Evolutionary conservation across 2,888 invertebrate genomes (phyloP), one percentile per base, ranked within the genome.

Genomic region (Pyrochroa serraticornis): DNA sequence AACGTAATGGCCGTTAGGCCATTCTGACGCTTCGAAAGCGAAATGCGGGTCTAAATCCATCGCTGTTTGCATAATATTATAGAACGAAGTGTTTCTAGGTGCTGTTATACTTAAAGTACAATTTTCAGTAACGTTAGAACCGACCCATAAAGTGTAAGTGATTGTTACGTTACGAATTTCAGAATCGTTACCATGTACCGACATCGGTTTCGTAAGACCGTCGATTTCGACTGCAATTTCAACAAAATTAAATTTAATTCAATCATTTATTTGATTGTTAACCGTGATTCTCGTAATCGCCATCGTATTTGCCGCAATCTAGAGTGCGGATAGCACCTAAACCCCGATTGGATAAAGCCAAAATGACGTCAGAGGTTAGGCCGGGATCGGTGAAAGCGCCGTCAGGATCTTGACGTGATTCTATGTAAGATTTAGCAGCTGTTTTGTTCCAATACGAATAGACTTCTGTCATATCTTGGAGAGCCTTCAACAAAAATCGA

Each of bases 1-100:
- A 14, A 94, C 92, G 77, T 94, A 94, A 77, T 94, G 93, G 0
- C 94, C 94, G 75, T 93, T 94, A 1, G 94, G 93, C 94, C 94
- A 94, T 75, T 92, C 91, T 67, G 92, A 89, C 0, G 93, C 92
- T 64, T 81, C 80, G 72, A 79, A 82, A 50, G 78, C 74, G 66
- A 83, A 84, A 66, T 82, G 82, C 1, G 89, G 82, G 75, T 93
- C 92, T 70, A 88, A 83, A 63, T 91, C 91, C 56, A 93, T 90
- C 0, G 94, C 94, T 80, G 89, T 85, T 75, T 91, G 88, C 93
- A 93, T 93, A 7, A 73, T 70, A 45, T 70, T 73, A 61, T 84
- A 87, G 71, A 87, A 86, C 1, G 85, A 85, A 6, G 84, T 83
- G 72, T 86, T 91, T 77, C 86, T 87, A 3, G 91, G 89, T 10